Base-by-base conservation (phyloP, 1,140 invertebrate species). In the Phocides pigmalion region DNA sequence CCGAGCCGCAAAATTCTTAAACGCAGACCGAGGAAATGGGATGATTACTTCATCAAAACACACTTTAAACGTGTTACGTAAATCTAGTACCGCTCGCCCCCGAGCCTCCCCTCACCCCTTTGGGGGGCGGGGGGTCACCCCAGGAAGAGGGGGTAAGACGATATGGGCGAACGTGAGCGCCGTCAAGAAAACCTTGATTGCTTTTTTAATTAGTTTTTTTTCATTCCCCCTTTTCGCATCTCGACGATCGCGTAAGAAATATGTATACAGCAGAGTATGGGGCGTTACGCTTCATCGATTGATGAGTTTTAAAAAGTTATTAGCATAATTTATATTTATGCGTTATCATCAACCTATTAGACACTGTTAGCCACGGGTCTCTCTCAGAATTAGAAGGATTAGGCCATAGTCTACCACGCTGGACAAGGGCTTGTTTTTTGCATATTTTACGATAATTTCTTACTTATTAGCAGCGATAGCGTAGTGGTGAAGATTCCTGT, bases 1-100 rank as follows among this genome's bases (percentile, higher is more conserved):
- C 78, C 78, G 70, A 70, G 72, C 87, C 86, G 82, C 86, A 84
- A 84, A 90, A 90, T 90, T 90, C 87, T 90, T 90, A 89, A 90
- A 81, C 86, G 87, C 73, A 87, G 85, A 83, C 79, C 82, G 68
- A 78, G 86, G 87, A 87, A 90, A 89, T 87, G 82, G 83, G 83
- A 90, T 88, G 87, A 90, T 90, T 90, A 89, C 87, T 90, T 90
- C 87, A 90, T 90, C 87, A 90, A 89, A 90, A 90, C 88, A 90
- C 86, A 90, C 88, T 90, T 90, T 90, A 90, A 90, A 87, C 84
- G 88, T 87, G 88, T 90, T 90, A 90, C 88, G 86, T 90, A 90
- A 90, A 90, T 90, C 88, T 89, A 89, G 87, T 89, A 86, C 86
- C 70, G 62, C 75, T 70, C 63, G 42, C 49, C 41, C 46, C 59